A percentile compares a stretch with the other conserved stretches of the same genome.
These are phyloP conservation scores for Eupithecia tripunctaria DNA, from an alignment of 2,888 invertebrate species.

Conservation along the genomic window DNA sequence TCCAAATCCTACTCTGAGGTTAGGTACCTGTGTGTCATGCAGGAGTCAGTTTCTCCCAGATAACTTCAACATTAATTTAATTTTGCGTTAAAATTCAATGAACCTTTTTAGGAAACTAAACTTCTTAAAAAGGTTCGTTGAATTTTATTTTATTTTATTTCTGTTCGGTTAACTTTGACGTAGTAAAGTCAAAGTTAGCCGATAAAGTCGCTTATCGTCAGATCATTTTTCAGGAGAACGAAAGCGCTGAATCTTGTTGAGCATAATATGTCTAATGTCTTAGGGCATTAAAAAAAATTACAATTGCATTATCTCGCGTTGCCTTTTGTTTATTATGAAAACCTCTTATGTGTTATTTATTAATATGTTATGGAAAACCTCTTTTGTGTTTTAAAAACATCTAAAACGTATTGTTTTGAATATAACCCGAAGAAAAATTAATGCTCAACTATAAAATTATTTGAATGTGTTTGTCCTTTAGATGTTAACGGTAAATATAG, in stretches of 20 bases:
- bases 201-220: background rate
- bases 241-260: background rate
- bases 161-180: too few species aligned
- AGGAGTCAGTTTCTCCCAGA: background rate
- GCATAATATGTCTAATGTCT: background rate
- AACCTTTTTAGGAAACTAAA: too few species aligned
- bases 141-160: too few species aligned
- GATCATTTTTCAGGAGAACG: background rate
- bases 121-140: too few species aligned
- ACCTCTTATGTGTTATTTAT: too few species aligned
- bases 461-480: background rate
- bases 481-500: background rate
- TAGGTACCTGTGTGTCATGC: too few species aligned
- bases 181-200: background rate
- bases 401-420: background rate
- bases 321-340: background rate
- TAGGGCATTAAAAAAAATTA: background rate
- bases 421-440: background rate
- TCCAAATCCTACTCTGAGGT: background rate
- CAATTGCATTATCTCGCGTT: background rate
- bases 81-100: background rate
- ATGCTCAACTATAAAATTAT: background rate
- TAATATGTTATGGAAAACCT: background rate
- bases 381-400: background rate
- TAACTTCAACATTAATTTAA: too few species aligned